Percentiles rank a stretch among this genome's conserved stretches.
Conservation (phyloP, 2,113 vertebrate species). For the Ascaphus truei region DNA sequence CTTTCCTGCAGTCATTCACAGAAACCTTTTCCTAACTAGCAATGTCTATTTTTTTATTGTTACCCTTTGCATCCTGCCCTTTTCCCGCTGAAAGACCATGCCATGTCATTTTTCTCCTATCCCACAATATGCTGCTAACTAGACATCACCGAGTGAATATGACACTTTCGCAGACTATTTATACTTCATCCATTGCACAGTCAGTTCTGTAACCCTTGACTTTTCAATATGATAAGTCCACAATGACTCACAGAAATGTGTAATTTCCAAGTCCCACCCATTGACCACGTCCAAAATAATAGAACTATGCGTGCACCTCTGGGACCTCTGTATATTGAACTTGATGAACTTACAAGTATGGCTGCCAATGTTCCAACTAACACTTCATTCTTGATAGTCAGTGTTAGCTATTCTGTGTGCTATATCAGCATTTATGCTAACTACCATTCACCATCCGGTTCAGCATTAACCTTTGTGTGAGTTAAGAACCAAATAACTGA, state of each 20-base stretch:
- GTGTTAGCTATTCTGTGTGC: too few relatives aligned
- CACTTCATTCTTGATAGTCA: too few relatives aligned
- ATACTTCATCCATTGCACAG: slow-evolving; percentile 16
- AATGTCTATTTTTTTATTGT: slow-evolving; percentile 39
- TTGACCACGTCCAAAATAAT: background rate
- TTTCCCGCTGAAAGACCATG: slow-evolving; percentile 12
- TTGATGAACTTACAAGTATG: too few relatives aligned
- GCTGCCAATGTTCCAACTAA: too few relatives aligned
- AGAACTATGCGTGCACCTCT: too few relatives aligned
- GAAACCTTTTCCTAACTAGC: slow-evolving; percentile 42
- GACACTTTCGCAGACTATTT: slow-evolving; percentile 40
- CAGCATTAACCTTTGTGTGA: too few relatives aligned
- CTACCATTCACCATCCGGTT: too few relatives aligned
- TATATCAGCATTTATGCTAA: too few relatives aligned
- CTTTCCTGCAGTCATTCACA: slow-evolving; percentile 42
- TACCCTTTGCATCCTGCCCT: slow-evolving; percentile 32
- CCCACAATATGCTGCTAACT: background rate
- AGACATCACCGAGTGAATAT: slow-evolving; percentile 35
- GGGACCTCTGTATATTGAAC: too few relatives aligned
- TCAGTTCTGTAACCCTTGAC: slow-evolving; percentile 29
- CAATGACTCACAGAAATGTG: background rate
- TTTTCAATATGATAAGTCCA: background rate
- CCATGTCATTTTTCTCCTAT: slow-evolving; percentile 15
- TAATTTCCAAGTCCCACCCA: background rate
- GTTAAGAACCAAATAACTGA: too few relatives aligned